A percentile compares a stretch with the other conserved stretches of the same genome.
Evolutionary conservation across 2,888 invertebrate species (phyloP).

Genomic region (Hanleya hanleyi): DNA sequence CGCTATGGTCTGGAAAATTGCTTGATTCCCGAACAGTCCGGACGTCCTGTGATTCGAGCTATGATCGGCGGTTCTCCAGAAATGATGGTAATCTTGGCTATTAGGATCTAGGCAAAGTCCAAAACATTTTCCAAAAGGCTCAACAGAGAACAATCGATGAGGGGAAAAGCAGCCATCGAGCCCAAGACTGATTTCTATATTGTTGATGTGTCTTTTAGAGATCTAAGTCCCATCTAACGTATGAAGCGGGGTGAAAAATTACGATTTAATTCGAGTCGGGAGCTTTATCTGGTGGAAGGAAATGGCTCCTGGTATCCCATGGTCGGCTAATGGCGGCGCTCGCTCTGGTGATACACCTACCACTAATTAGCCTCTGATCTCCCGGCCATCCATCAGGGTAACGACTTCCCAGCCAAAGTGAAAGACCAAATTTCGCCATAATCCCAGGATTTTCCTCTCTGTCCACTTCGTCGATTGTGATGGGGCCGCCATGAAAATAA

Average conservation of each 20-base stretch:
- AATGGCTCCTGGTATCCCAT: background rate
- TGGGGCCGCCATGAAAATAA: background rate
- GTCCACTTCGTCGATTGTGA: background rate
- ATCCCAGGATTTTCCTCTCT: background rate
- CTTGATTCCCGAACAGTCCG: too few species aligned
- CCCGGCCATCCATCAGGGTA: background rate
- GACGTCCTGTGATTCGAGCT: too few species aligned
- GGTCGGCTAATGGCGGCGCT: background rate
- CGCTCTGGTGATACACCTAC: slow-evolving; percentile 1
- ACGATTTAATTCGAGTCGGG: slow-evolving; percentile 3
- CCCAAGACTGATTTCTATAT: background rate
- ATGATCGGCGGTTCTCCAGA: too few species aligned
- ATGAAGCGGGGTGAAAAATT: slow-evolving; percentile 11
- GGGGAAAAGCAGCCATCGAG: background rate
- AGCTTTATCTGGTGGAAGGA: slow-evolving; percentile 8
- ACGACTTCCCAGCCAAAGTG: background rate
- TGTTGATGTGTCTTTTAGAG: slow-evolving; percentile 7
- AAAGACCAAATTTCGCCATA: slow-evolving; percentile 7
- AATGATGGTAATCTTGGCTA: slow-evolving; percentile 2
- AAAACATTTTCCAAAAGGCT: slow-evolving; percentile 8
- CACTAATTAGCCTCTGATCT: slow-evolving; percentile 2
- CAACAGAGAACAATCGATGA: background rate
- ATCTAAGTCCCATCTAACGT: slow-evolving; percentile 12
- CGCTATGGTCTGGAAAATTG: too few species aligned
- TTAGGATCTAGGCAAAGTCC: background rate